Evolutionary conservation across 2,888 invertebrate genomes (phyloP), one percentile per base, ranked within the genome.

Genomic region (Drosophila seclusa): DNA sequence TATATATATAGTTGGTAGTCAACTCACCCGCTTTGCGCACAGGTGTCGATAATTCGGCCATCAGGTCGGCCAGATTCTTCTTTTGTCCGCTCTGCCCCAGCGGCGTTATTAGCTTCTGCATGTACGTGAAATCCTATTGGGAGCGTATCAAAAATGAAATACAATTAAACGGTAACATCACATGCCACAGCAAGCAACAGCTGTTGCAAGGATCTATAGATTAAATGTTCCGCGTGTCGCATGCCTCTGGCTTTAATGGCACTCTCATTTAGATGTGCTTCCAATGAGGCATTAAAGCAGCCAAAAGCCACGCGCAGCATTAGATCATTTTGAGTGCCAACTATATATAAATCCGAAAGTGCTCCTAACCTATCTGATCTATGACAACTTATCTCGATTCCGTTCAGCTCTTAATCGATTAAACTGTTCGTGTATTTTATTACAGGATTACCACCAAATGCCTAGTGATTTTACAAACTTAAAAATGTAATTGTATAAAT

Each of bases 31-130:
- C 92, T 87, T 91, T 91, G 72, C 91, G 89, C 79, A 81, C 89
- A 90, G 92, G 87, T 88, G 93, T 92, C 63, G 93, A 93, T 81
- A 93, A 88, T 88, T 93, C 93, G 61, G 78, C 81, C 77, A 93
- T 83, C 80, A 93, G 81, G 71, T 93, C 92, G 69, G 85, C 84
- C 42, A 93, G 73, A 48, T 91, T 93, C 68, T 92, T 91, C 89
- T 92, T 93, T 85, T 91, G 92, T 59, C 93, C 93, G 63, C 83
- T 68, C 71, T 91, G 92, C 76, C 82, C 87, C 61, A 91, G 73
- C 42, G 93, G 93, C 59, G 91, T 78, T 69, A 93, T 90, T 76
- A 93, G 79, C 84, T 92, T 93, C 74, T 93, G 93, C 54, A 82
- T 79, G 68, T 91, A 93, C 29, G 91, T 92, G 24, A 91, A 92